These are phyloP conservation scores for Vulpes vulpes DNA, from an alignment of 2,113 vertebrate species.

Conservation along the genomic window DNA sequence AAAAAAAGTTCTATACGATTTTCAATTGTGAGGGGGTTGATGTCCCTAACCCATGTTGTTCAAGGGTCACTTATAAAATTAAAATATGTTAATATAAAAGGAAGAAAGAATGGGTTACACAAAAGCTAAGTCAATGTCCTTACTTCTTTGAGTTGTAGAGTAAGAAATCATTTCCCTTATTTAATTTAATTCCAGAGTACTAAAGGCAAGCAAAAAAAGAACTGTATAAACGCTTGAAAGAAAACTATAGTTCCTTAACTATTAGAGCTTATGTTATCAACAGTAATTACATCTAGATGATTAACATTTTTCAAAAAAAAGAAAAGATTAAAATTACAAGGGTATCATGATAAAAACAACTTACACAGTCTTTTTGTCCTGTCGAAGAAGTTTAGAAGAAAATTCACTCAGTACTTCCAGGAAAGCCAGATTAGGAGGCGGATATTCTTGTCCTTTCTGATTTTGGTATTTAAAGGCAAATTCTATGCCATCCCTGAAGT, in stretches of 20 bases:
- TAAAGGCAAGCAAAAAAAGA: conserved; percentile 10
- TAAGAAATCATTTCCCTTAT: conserved; percentile 48
- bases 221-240: conserved; percentile 10
- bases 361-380: conserved; percentile 99
- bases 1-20: not conserved
- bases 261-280: not conserved
- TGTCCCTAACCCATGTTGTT: not conserved
- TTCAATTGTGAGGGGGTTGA: not conserved
- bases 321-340: conserved; percentile 4
- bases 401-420: conserved; percentile 98
- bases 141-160: not conserved
- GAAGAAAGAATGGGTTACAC: not conserved
- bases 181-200: conserved; percentile 9
- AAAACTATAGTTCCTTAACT: conserved; percentile 20
- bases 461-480: conserved; percentile 99
- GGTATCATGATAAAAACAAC: conserved; percentile 79
- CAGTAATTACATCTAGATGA: not conserved
- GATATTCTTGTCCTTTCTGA: conserved; percentile 97
- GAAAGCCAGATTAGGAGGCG: conserved; percentile 97
- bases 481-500: conserved; percentile 96
- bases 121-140: not conserved
- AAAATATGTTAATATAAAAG: conserved; percentile 53
- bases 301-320: not conserved
- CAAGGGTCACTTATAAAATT: not conserved
- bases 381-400: conserved; percentile 97